Percentiles rank a stretch among this genome's conserved stretches.
These are phyloP conservation scores for Macrosiphum euphorbiae DNA, from an alignment of 2,888 invertebrate genomes.

Conservation along the genomic window DNA sequence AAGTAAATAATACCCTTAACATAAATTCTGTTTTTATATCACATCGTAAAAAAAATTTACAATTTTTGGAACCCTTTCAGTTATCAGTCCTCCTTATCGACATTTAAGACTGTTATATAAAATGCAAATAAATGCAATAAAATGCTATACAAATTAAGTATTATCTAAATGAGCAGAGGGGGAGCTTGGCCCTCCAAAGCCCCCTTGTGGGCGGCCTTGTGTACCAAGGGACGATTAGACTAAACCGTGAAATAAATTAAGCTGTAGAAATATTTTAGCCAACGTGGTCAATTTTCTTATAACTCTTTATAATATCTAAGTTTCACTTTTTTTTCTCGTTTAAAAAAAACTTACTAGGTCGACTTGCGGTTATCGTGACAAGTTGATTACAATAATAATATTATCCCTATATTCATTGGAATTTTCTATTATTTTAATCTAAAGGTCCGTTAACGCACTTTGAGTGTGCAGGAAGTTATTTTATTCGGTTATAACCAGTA, in stretches of 20 bases:
- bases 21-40: too few relatives aligned
- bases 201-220: too few relatives aligned
- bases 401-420: not conserved
- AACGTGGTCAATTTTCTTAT: not conserved
- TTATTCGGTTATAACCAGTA: not conserved
- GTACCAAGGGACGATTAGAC: not conserved
- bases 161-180: too few relatives aligned
- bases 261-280: not conserved
- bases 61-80: too few relatives aligned
- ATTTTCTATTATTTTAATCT: not conserved
- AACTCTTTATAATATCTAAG: not conserved
- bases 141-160: too few relatives aligned
- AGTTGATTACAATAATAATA: not conserved
- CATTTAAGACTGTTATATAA: too few relatives aligned
- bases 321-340: not conserved
- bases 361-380: not conserved
- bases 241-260: not conserved
- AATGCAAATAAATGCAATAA: too few relatives aligned
- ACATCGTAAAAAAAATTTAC: too few relatives aligned
- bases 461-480: not conserved
- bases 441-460: not conserved
- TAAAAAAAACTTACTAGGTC: not conserved
- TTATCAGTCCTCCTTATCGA: too few relatives aligned
- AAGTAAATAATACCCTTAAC: too few relatives aligned
- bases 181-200: too few relatives aligned